A percentile compares a stretch with the other conserved stretches of the same genome.
These are phyloP conservation scores for Chrysemys picta DNA, from an alignment of 2,113 vertebrate genomes.

Conservation along the genomic window DNA sequence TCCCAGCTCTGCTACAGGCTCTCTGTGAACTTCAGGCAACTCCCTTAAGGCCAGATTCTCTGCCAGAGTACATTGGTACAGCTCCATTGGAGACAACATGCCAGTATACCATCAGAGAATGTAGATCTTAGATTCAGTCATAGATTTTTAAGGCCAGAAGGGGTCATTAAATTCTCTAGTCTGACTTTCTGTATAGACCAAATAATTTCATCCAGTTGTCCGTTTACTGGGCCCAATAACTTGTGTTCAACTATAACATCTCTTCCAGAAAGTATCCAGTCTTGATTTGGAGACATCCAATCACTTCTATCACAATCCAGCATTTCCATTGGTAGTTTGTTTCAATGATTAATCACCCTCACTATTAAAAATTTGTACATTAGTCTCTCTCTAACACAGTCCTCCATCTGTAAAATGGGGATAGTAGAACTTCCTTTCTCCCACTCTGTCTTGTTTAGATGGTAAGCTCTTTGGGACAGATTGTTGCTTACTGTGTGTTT, in stretches of 20 bases:
- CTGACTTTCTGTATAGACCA: background rate
- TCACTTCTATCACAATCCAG: background rate
- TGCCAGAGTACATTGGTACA: slow-evolving; percentile 28
- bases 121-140: background rate
- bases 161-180: background rate
- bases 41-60: background rate
- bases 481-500: background rate
- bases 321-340: background rate
- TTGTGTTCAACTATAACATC: background rate
- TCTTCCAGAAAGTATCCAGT: background rate
- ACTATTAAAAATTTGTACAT: background rate
- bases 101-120: background rate
- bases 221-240: background rate
- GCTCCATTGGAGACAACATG: background rate
- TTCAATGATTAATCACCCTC: background rate
- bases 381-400: background rate
- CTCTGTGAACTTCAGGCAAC: background rate
- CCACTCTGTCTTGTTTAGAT: background rate
- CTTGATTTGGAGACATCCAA: slow-evolving; percentile 11
- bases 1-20: background rate
- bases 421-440: background rate
- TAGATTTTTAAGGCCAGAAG: background rate
- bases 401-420: background rate
- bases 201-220: background rate
- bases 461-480: rapidly evolving